Evolutionary conservation across 2,113 vertebrate species (phyloP), one percentile per base, ranked within the genome.

Genomic region (Callopanchax toddi): DNA sequence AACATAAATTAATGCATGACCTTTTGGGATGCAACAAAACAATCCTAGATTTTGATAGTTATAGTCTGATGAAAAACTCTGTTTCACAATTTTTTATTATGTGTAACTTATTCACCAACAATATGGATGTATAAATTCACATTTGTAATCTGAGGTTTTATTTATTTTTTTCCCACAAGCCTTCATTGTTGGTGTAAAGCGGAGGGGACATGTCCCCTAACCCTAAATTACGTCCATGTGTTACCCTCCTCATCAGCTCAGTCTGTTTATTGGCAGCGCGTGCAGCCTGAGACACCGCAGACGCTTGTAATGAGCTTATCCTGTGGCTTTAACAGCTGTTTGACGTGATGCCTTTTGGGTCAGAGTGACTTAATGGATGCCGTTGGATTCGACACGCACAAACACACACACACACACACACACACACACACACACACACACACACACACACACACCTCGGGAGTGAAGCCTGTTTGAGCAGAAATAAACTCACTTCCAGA

Each of bases 281-380:
- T 11, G 25, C 32, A 18, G 44, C 48, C 18, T 0, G 51, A 64
- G 39, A 73, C 64, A 54, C n/a, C 12, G 29, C 45, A 54, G 25
- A 44, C n/a, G 3, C 64, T 71, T 65, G 17, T 86, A 81, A 83
- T 67, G 77, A 83, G 77, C 52, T 76, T 68, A 71, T 72, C 42
- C 57, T 40, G 26, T 3, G 1, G n/a, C 62, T 32, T 36, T 40
- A 81, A 67, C 63, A 74, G 63, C 75, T 58, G 69, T 60, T 73
- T 78, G 71, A 71, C 78, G 59, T 60, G 50, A 55, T 15, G 7
- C 32, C 64, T 43, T 53, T 39, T 18, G 16, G 18, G 67, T 71
- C 17, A 18, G 12, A n/a, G 42, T 34, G 57, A 68, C 50, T 63
- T 39, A 26, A 79, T 36, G 29, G 49, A 74, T 65, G 59, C 57